Base-by-base conservation (phyloP, 2,888 invertebrate species). In the Lasioglossum vierecki region DNA sequence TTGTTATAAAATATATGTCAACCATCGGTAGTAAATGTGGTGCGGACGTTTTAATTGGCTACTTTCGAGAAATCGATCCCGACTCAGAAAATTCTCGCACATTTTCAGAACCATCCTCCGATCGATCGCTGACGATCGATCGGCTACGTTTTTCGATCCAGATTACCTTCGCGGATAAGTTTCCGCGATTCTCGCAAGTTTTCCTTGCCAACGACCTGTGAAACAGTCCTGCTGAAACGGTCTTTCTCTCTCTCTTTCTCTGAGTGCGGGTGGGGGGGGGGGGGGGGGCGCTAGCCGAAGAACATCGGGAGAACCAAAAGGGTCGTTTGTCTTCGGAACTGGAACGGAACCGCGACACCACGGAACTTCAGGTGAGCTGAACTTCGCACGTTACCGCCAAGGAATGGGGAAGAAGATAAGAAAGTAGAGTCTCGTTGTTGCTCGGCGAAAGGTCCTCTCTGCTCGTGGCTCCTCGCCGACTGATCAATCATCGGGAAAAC, bases 261-360 rank as follows among this genome's bases (percentile, higher is more conserved):
- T 46, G 1, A 1, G 13, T 15, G 6, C 30, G 15, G 15, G 35
- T 4, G 66, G 4, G 22, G 18, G 2, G 30, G 15, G 15, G 35
- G 4, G 66, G 4, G 22, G 18, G 2, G 0, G 13, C 53, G 66
- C 9, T 30, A 22, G 49, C 22, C 39, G 13, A 35, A 18, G 57
- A 57, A 63, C n/a, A 49, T 35, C 18, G 18, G 53, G 15, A 30
- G 44, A 39, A 13, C 22, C 39, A 6, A 30, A 46, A 46, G 57
- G 41, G 35, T 35, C 71, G 82, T 83, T 82, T 77, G 63, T 82
- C 83, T 83, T 76, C n/a, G 30, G 46, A 83, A 83, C 46, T 76
- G 76, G 82, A 83, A 76, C 82, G 76, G 76, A 83, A 81, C 82
- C 82, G 49, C 60, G 82, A 71, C 76, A 73, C 35, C 82, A 53